Conservation (phyloP, 92 coral and sea anemone genomes). For the Siderastrea radians region DNA sequence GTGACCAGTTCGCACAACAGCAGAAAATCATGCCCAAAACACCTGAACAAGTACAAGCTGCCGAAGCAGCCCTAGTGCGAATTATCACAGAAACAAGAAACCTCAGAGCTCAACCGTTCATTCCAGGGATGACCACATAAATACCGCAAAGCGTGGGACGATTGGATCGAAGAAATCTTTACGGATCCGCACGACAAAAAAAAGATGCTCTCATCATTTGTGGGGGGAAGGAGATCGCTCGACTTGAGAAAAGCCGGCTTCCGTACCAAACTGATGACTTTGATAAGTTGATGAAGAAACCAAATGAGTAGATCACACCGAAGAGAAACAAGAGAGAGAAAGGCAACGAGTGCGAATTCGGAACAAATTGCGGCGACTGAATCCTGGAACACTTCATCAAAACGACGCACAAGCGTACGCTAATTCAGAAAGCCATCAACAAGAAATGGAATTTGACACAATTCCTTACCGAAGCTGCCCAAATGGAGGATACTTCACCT, state of each 20-base stretch:
- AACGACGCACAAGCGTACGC: conserved; percentile 55
- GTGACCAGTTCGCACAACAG: background rate
- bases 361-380: conserved; percentile 51
- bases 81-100: conserved; percentile 55
- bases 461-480: conserved; percentile 67
- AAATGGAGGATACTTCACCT: conserved; percentile 62
- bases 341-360: conserved; percentile 60
- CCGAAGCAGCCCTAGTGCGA: background rate
- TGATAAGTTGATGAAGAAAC: conserved; percentile 36
- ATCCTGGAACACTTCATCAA: conserved; percentile 71
- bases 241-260: conserved; percentile 64
- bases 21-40: background rate
- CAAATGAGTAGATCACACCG: conserved; percentile 25
- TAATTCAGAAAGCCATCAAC: conserved; percentile 72
- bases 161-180: conserved; percentile 72
- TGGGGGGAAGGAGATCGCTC: conserved; percentile 65
- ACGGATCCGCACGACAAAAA: conserved; percentile 48
- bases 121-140: conserved; percentile 38
- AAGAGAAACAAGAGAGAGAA: conserved; percentile 42
- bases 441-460: conserved; percentile 72
- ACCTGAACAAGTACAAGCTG: background rate
- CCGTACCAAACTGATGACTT: conserved; percentile 33
- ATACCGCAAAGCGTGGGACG: conserved; percentile 66
- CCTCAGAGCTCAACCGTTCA: conserved; percentile 46
- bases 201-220: conserved; percentile 78